Conservation (phyloP, 2,797 vertebrate genomes). For the Xenopus petersii region DNA sequence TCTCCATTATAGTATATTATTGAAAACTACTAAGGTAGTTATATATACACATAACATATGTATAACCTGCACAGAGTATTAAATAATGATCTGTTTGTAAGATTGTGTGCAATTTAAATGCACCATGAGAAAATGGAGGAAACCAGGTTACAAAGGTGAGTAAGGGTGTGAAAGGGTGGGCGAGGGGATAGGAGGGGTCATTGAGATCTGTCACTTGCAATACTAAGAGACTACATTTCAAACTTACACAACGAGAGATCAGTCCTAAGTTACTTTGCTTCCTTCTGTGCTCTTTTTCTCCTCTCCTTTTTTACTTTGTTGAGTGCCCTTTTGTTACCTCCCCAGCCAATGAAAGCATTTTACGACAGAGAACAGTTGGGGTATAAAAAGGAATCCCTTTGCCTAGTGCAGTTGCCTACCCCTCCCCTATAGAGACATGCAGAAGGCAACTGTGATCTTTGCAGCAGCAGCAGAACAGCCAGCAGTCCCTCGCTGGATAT, state of each 20-base stretch:
- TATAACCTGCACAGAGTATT: no score
- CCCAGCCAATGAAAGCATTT: conserved; percentile 95
- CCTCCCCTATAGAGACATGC: conserved; percentile 41
- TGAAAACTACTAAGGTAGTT: no score
- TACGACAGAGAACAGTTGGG: conserved; percentile 90
- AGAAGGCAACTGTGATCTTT: conserved; percentile 42
- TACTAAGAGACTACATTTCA: conserved; percentile 36
- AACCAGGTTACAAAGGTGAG: neutral
- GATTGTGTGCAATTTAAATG: no score
- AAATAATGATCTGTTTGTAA: no score
- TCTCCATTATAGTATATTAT: no score
- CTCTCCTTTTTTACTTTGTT: conserved; percentile 67
- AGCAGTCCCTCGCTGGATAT: conserved; percentile 54
- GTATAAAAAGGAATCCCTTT: conserved; percentile 83
- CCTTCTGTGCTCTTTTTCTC: conserved; percentile 57
- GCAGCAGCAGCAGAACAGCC: conserved; percentile 61
- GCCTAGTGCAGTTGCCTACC: conserved; percentile 52
- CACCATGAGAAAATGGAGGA: no score
- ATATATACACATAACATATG: no score
- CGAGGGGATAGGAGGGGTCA: conserved; percentile 7
- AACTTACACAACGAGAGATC: conserved; percentile 38
- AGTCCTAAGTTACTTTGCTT: conserved; percentile 55
- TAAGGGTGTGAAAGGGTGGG: neutral
- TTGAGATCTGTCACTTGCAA: conserved; percentile 45
- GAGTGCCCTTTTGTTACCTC: conserved; percentile 96